Conservation (phyloP, 2,113 vertebrate species). For the Tretioscincus oriximinensis region DNA sequence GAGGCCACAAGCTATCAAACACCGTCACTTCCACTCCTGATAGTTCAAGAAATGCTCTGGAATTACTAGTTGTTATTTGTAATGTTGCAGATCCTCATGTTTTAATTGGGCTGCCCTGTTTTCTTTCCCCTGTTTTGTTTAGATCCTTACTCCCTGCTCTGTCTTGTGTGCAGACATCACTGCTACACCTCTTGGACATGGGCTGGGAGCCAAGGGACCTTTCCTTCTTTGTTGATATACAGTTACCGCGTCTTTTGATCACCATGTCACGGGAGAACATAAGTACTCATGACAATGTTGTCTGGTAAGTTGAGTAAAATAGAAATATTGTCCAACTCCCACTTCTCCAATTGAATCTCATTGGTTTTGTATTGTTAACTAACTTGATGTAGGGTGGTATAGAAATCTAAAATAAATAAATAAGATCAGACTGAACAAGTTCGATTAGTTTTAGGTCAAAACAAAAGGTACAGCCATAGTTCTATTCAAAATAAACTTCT, state of each 20-base stretch:
- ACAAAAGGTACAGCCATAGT: too few species aligned
- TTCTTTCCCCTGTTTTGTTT: slow-evolving; percentile 26
- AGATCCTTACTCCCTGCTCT: slow-evolving; percentile 89
- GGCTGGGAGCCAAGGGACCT: slow-evolving; percentile 92
- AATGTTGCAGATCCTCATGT: neutral
- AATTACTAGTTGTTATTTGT: too few species aligned
- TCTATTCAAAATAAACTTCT: too few species aligned
- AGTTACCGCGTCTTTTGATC: slow-evolving; percentile 88
- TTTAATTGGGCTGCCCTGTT: neutral
- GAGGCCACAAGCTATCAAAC: neutral
- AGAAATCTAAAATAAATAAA: neutral
- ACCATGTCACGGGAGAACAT: slow-evolving; percentile 94
- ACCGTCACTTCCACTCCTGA: too few species aligned
- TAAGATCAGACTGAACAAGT: too few species aligned
- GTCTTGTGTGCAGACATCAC: slow-evolving; percentile 90
- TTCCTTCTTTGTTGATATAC: slow-evolving; percentile 86
- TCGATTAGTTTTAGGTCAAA: too few species aligned
- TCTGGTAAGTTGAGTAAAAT: slow-evolving; percentile 78
- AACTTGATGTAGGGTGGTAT: neutral
- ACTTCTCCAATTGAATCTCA: neutral
- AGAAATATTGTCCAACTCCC: too few species aligned
- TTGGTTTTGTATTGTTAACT: neutral
- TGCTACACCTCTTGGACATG: slow-evolving; percentile 93
- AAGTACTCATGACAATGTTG: slow-evolving; percentile 88
- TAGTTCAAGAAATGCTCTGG: too few species aligned